Evolutionary conservation across 2,797 vertebrate species (phyloP).

Genomic region (Oophaga sylvatica): DNA sequence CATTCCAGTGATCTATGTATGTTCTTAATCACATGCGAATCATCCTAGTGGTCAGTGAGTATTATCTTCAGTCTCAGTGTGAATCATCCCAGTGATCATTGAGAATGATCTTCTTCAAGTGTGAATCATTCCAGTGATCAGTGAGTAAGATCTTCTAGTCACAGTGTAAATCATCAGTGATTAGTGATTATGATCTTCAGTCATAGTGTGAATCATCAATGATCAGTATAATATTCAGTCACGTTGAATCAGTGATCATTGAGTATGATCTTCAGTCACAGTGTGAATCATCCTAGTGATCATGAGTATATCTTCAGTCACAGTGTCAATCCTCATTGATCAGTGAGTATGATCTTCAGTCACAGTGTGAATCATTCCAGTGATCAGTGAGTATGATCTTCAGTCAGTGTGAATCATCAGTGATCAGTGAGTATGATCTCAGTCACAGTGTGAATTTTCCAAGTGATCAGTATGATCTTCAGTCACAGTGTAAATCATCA

Average conservation of each 20-base stretch:
- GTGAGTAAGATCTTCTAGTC: not conserved
- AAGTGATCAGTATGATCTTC: no score
- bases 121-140: not conserved
- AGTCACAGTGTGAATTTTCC: not conserved
- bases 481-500: no score
- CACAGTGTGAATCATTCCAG: not conserved
- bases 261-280: not conserved
- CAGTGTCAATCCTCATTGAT: no score
- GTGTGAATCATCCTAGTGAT: no score
- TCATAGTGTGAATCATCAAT: not conserved
- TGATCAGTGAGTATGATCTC: not conserved
- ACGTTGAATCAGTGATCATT: not conserved
- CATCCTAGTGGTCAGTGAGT: not conserved
- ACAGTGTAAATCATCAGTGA: not conserved
- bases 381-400: not conserved
- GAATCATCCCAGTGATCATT: not conserved
- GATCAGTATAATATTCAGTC: no score
- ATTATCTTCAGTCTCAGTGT: not conserved
- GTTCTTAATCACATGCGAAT: no score
- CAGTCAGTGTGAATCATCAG: not conserved
- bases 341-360: not conserved
- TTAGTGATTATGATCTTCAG: not conserved
- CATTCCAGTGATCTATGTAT: not conserved
- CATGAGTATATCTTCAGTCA: no score
- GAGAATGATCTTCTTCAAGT: not conserved